A percentile compares a stretch with the other conserved stretches of the same genome.
phyloP scores from a whole-genome alignment of 2,797 vertebrate genomes.

The Tiaroga cobitis region DNA sequence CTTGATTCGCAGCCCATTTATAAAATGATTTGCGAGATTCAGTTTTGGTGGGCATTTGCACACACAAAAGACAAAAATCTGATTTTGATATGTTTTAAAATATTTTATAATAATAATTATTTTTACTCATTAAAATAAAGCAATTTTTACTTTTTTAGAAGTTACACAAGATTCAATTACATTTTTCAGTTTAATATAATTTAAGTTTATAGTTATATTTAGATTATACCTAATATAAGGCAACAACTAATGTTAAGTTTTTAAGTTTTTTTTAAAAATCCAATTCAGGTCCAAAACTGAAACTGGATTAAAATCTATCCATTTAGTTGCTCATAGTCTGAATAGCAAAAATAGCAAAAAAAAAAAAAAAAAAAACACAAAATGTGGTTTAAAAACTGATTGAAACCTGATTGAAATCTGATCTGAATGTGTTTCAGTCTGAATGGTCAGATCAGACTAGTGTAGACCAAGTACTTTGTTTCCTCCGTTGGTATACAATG shows the following conservation, averaged over 20 bases:
- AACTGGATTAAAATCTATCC: neutral
- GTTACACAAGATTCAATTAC: neutral
- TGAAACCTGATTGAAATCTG: neutral
- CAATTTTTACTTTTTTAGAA: too few species aligned
- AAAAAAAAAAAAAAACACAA: neutral
- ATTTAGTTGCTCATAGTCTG: neutral
- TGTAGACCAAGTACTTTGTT: neutral
- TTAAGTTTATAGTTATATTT: too few species aligned
- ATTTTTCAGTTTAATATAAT: neutral
- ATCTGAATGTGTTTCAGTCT: neutral
- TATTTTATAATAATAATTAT: too few species aligned
- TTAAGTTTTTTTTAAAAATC: too few species aligned
- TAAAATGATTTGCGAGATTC: neutral
- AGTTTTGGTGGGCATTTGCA: neutral
- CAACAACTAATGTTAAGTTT: neutral
- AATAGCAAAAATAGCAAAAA: neutral
- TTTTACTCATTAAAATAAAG: too few species aligned
- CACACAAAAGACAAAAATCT: neutral
- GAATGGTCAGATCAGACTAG: neutral
- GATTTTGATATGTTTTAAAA: neutral
- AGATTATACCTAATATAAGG: neutral
- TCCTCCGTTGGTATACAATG: neutral
- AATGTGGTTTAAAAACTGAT: neutral
- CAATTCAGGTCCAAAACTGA: too few species aligned
- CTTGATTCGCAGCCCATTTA: neutral